Percentiles rank a stretch among this genome's conserved stretches.
These are phyloP conservation scores for Ylistrum balloti DNA, from an alignment of 1,140 invertebrate species.

Conservation along the genomic window DNA sequence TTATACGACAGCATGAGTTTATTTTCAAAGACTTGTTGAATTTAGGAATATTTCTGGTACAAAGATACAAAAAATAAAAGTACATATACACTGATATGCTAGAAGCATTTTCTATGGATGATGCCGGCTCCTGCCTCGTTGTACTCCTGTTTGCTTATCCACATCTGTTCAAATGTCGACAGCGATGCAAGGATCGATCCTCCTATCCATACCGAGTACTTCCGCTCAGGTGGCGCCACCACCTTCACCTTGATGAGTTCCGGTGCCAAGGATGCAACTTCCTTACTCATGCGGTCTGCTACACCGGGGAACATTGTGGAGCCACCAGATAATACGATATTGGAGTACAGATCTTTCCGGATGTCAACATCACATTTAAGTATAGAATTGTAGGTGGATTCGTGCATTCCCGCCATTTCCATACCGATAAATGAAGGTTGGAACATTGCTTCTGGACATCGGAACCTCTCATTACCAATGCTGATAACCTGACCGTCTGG, in stretches of 20 bases:
- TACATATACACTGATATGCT: not conserved
- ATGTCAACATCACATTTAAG: slow-evolving; percentile 62
- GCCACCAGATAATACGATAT: slow-evolving; percentile 60
- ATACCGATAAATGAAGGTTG: slow-evolving; percentile 82
- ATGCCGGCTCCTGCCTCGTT: slow-evolving; percentile 91
- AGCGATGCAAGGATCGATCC: slow-evolving; percentile 86
- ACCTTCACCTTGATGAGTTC: slow-evolving; percentile 58
- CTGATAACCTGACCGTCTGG: slow-evolving; percentile 82
- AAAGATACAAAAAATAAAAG: not conserved
- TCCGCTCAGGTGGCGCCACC: slow-evolving; percentile 66
- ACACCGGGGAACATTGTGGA: slow-evolving; percentile 60
- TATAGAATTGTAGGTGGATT: slow-evolving; percentile 57
- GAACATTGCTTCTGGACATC: slow-evolving; percentile 87
- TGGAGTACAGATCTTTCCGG: slow-evolving; percentile 57
- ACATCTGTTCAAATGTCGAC: slow-evolving; percentile 86
- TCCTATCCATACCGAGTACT: slow-evolving; percentile 78
- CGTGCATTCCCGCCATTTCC: slow-evolving; percentile 69
- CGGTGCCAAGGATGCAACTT: slow-evolving; percentile 60
- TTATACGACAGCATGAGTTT: too few relatives aligned
- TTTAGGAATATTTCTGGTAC: not conserved
- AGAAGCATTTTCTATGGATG: slow-evolving; percentile 68
- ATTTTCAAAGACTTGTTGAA: not conserved
- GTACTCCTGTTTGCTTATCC: slow-evolving; percentile 88
- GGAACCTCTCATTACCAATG: slow-evolving; percentile 90
- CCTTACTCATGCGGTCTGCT: slow-evolving; percentile 55